Evolutionary conservation across 2,888 invertebrate species (phyloP), one percentile per base, ranked within the genome.

Genomic region (Drosophila borealis): DNA sequence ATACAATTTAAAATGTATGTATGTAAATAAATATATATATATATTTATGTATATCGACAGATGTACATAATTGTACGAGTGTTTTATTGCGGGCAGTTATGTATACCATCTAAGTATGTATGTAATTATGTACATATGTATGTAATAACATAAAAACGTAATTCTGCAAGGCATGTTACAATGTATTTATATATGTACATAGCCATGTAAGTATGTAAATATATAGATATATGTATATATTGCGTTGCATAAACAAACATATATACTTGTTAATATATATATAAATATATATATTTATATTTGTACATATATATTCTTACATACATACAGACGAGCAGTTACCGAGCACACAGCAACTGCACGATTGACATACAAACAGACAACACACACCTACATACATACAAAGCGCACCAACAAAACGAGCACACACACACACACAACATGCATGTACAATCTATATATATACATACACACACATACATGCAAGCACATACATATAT

Each of bases 1-100:
- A 83, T 81, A 86, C 89, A 86, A 76, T 72, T 87, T 86, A 78
- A 86, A 81, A 83, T 73, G 64, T 78, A 88, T 54, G 53, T 66
- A 80, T 54, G 53, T 71, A 70, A 53, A 68, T 69, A 66, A 66
- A 55, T 70, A 41, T 61, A 70, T 56, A 25, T 80, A 55, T 46
- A 59, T 62, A 42, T 60, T 17, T 36, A 63, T 59, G 60, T 34
- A 57, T 66, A 44, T 60, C 37, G 45, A 37, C 49, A 54, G 57
- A 59, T 64, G 48, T 73, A 64, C 19, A 50, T 51, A 14, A 29
- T 25, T 14, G 25, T 50, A 21, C 29, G 29, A 29, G 29, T 50
- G 36, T 46, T 33, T 48, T 61, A 71, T 29, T 62, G 59, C 56
- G 49, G 29, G 36, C 56, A 53, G 46, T 49, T 70, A 59, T 64